These are phyloP conservation scores for Hylyphantes graminicola DNA, from an alignment of 1,140 invertebrate genomes.

Conservation along the genomic window DNA sequence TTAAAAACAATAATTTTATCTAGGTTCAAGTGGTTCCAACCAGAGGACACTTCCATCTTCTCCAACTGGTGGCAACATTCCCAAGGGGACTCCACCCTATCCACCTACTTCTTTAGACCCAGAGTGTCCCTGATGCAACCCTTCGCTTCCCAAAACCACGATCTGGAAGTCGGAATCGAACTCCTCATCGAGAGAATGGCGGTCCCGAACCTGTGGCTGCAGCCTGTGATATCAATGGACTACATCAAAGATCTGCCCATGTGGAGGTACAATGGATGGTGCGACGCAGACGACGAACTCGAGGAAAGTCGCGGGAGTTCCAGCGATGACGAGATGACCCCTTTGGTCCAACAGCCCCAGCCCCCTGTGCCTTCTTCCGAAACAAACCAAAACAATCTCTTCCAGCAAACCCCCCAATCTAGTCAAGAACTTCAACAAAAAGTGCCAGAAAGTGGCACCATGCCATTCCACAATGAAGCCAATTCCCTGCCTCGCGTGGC, in stretches of 20 bases:
- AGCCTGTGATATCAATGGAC: slow-evolving; percentile 67
- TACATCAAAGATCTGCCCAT: slow-evolving; percentile 72
- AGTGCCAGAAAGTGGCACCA: no score
- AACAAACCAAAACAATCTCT: background rate
- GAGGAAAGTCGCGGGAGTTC: slow-evolving; percentile 54
- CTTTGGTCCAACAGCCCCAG: background rate
- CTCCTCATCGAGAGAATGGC: slow-evolving; percentile 69
- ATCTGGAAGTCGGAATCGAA: slow-evolving; percentile 68
- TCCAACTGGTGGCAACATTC: slow-evolving; percentile 64
- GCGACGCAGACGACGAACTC: slow-evolving; percentile 63
- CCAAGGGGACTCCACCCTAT: slow-evolving; percentile 63
- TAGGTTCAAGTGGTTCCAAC: slow-evolving; percentile 19
- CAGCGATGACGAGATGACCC: slow-evolving; percentile 61
- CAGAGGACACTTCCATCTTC: slow-evolving; percentile 34
- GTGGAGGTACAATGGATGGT: slow-evolving; percentile 68
- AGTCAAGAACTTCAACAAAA: slow-evolving; percentile 3
- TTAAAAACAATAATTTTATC: no score
- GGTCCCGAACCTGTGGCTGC: slow-evolving; percentile 70
- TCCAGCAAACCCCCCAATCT: background rate
- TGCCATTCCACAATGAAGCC: background rate
- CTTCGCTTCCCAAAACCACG: slow-evolving; percentile 64
- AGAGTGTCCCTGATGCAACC: slow-evolving; percentile 63
- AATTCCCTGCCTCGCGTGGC: background rate
- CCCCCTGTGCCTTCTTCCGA: background rate
- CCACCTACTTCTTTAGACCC: slow-evolving; percentile 67